These are phyloP conservation scores for Chaitophorus viminalis DNA, from an alignment of 2,888 invertebrate species.

Conservation along the genomic window DNA sequence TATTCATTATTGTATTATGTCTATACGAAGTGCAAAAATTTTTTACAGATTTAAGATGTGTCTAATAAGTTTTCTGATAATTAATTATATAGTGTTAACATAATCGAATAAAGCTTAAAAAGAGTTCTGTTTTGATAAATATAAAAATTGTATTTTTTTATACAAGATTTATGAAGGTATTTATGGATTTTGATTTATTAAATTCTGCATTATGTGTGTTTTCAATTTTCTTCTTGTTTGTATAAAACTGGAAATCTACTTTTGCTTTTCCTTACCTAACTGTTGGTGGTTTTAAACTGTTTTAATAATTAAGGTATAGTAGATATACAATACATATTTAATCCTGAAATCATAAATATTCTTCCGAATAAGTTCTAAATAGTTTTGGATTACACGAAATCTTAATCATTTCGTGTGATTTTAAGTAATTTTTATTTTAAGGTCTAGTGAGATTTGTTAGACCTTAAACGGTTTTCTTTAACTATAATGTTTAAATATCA, in stretches of 20 bases:
- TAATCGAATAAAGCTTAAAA: no score
- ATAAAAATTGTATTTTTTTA: not conserved
- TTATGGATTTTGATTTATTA: not conserved
- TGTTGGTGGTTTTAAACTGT: not conserved
- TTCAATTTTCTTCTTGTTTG: not conserved
- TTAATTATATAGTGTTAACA: no score
- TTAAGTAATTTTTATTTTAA: constrained; percentile 1
- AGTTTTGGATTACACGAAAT: not conserved
- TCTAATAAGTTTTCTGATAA: no score
- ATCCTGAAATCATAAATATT: not conserved
- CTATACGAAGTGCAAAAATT: no score
- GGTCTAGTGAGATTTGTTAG: not conserved
- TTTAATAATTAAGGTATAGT: no score
- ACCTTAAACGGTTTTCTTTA: not conserved
- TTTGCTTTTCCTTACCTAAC: not conserved
- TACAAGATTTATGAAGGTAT: not conserved
- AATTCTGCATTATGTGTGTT: not conserved
- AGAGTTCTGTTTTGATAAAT: not conserved
- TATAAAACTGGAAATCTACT: not conserved
- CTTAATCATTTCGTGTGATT: not conserved
- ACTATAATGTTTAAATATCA: not conserved
- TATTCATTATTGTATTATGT: no score
- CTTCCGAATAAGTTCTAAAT: no score
- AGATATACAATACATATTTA: no score
- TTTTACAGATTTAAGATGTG: no score